Evolutionary conservation across 2,888 invertebrate genomes (phyloP).

Genomic region (Thymelicus acteon): DNA sequence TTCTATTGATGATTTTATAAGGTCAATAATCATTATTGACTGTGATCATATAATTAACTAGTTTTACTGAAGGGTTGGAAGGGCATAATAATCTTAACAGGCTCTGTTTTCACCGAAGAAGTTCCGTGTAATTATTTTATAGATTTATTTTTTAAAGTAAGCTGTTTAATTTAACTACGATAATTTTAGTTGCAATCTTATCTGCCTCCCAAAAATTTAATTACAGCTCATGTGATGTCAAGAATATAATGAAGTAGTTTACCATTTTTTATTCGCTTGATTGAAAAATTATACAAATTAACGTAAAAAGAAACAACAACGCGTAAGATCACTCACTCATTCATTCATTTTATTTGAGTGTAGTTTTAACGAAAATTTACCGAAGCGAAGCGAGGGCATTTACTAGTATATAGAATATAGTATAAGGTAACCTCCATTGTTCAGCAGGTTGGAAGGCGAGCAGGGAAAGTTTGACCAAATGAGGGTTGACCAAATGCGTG

Average conservation of each 20-base stretch:
- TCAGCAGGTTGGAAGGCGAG: too few species aligned
- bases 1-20: conserved; percentile 81
- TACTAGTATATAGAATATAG: too few species aligned
- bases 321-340: too few species aligned
- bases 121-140: conserved; percentile 26
- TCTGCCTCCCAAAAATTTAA: background rate
- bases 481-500: too few species aligned
- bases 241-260: background rate
- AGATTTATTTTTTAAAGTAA: background rate
- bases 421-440: too few species aligned
- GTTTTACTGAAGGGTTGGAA: conserved; percentile 63
- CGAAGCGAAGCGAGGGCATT: too few species aligned
- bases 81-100: conserved; percentile 46
- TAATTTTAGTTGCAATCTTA: background rate
- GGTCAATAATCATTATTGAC: conserved; percentile 81
- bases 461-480: too few species aligned
- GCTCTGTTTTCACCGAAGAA: conserved; percentile 26
- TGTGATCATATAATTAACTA: conserved; percentile 78
- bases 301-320: too few species aligned
- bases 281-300: too few species aligned
- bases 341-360: too few species aligned
- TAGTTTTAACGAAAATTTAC: too few species aligned
- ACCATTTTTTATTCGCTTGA: too few species aligned
- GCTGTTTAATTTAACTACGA: conserved; percentile 10
- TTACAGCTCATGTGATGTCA: background rate